phyloP scores from a whole-genome alignment of 1,140 invertebrate species.

The Heliconius melpomene region DNA sequence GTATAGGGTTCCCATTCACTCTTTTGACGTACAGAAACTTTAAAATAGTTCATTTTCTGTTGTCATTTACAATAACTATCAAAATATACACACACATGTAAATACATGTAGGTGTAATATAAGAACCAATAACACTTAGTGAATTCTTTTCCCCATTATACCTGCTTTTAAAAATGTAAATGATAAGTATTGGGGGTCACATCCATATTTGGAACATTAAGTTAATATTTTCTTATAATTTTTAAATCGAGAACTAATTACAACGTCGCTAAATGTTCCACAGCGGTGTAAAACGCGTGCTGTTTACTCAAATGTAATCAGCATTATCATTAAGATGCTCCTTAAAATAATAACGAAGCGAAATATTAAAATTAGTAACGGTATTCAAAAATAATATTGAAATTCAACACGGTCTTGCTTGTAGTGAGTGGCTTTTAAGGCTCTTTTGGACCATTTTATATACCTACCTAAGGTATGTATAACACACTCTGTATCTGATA shows the following conservation, averaged over 20 bases:
- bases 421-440: not conserved
- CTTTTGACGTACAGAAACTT: too few species aligned
- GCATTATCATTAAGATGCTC: not conserved
- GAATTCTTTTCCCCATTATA: not conserved
- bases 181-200: not conserved
- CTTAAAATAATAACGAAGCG: not conserved
- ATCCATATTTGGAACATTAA: not conserved
- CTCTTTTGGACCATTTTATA: too few species aligned
- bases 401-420: not conserved
- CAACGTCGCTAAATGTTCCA: not conserved
- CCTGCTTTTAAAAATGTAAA: not conserved
- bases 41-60: too few species aligned
- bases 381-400: not conserved
- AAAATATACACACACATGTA: too few species aligned
- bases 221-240: not conserved
- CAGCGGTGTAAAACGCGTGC: not conserved
- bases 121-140: too few species aligned
- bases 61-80: too few species aligned
- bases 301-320: not conserved
- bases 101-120: too few species aligned
- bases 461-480: too few species aligned
- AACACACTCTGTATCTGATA: too few species aligned
- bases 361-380: conserved; percentile 1
- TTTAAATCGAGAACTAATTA: not conserved
- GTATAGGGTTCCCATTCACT: too few species aligned